Evolutionary conservation across 2,113 vertebrate genomes (phyloP), one percentile per base, ranked within the genome.

Genomic region (Emydocephalus ijimae): DNA sequence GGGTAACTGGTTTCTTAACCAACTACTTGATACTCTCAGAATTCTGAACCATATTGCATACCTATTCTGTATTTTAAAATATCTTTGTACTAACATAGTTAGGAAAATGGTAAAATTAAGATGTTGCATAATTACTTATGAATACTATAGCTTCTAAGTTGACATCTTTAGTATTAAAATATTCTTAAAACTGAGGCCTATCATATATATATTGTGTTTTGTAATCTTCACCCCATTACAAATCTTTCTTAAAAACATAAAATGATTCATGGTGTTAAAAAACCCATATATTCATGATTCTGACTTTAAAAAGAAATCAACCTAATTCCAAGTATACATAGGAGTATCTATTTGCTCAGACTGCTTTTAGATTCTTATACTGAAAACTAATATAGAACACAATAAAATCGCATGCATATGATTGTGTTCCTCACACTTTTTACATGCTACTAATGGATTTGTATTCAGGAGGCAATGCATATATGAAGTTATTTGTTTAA

Each of bases 401-500:
- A 39, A 81, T 39, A 81, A 81, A 81, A 81, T 81, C 15, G 21
- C 34, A 50, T 5, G 1, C 9, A n/a, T 52, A 61, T 20, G 43
- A 61, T 52, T n/a, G 57, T 64, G 12, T 14, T 48, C 45, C 14
- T 18, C 23, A 59, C 39, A 85, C 2, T 24, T n/a, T 59, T 88
- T 43, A 54, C 48, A 61, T 14, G 18, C 9, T 18, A n/a, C 0
- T 74, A 5, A 59, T 85, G 10, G 26, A 18, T 5, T 52, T 61
- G 4, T 23, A 54, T 88, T 50, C n/a, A 92, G 54, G 9, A 23
- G 20, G n/a, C 20, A 14, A 55, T 59, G 14, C 3, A 61, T 59
- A 39, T 89, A 11, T 89, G 85, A 91, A 96, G 90, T 91, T n/a
- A 93, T 93, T 94, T 89, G 91, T 87, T 90, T 94, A 93, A 93